Evolutionary conservation across 1,140 invertebrate species (phyloP).

Genomic region (Wasmannia auropunctata): DNA sequence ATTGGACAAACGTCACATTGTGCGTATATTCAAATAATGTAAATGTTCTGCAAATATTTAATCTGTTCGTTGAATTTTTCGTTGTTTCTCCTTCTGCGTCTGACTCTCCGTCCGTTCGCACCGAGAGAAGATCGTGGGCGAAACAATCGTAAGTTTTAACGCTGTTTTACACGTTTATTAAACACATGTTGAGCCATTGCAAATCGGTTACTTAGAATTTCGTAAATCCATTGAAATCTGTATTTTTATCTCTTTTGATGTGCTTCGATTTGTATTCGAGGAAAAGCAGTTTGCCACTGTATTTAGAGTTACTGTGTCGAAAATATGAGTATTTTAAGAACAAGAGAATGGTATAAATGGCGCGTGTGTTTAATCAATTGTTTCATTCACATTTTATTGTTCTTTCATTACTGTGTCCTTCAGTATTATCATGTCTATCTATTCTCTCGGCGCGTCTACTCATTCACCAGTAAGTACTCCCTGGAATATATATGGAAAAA

Average conservation of each 20-base stretch:
- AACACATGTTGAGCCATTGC: not conserved
- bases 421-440: not conserved
- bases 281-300: not conserved
- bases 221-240: not conserved
- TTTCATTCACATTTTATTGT: not conserved
- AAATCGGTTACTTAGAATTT: not conserved
- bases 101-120: constrained; percentile 1
- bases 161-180: not conserved
- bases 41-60: not conserved
- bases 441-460: not conserved
- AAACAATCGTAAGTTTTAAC: not conserved
- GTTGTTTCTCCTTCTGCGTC: not conserved
- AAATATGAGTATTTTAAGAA: not conserved
- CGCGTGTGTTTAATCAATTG: not conserved
- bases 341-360: not conserved
- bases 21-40: not conserved
- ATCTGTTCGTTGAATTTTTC: constrained; percentile 3
- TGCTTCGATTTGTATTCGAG: not conserved
- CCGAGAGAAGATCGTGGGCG: not conserved
- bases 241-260: not conserved
- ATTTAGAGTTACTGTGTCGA: not conserved
- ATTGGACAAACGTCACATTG: not conserved
- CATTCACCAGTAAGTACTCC: not conserved
- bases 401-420: not conserved
- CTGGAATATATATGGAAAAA: not conserved